Evolutionary conservation across 2,888 invertebrate species (phyloP), one percentile per base, ranked within the genome.

Genomic region (Uloborus plumipes): DNA sequence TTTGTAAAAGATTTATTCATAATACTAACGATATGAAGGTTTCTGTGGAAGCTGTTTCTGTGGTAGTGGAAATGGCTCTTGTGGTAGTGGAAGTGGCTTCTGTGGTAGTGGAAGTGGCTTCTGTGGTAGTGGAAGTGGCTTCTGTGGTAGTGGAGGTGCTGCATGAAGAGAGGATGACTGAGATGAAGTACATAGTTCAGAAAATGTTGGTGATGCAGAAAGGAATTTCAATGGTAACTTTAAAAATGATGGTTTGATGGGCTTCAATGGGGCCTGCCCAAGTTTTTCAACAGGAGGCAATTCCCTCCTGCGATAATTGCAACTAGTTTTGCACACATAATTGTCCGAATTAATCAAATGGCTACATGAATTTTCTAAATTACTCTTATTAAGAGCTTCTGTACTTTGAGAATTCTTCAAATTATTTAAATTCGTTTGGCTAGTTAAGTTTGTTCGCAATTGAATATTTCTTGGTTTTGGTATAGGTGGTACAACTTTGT

Each of bases 21-120:
- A 53, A 58, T 47, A 77, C 83, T 83, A 64, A 83, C 83, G 83
- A 69, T 83, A 77, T 11, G 67, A 51, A 14, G 83, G 83, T n/a
- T 64, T 72, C 47, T 77, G 83, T 49, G 67, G 71, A 11, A 51
- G 65, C 7, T 71, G 71, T 50, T 65, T 65, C 20, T 49, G 50
- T 9, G n/a, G 9, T 7, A 20, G 20, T 26, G 49, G 70, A 2
- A 22, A n/a, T 6, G 50, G 16, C n/a, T 47, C 53, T 7, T 50
- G 64, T 20, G 80, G 74, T 22, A 74, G 26, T 4, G 59, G 71
- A 13, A 53, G 66, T 9, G 76, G 72, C 47, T 66, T 66, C 15
- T 50, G 51, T 14, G 18, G 15, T 13, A 22, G 22, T 31, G 50
- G 59, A 2, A 26, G 31, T 11, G 51, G n/a, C 18, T 49, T 51